Base-by-base conservation (phyloP, 2,888 invertebrate species). In the Phasia obesa region DNA sequence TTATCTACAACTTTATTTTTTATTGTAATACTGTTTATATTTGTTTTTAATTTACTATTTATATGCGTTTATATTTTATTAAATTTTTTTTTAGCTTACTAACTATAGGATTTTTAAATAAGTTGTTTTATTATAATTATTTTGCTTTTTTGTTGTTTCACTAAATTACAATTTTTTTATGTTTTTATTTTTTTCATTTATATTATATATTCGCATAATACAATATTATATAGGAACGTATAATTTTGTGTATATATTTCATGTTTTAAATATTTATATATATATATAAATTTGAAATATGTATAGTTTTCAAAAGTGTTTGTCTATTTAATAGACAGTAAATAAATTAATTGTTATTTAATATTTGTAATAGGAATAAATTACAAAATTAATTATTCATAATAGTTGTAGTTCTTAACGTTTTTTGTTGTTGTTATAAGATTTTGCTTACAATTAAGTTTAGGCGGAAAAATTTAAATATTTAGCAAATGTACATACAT, bases 171-270 rank as follows among this genome's bases (percentile, higher is more conserved):
- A 42, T 69, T 65, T 62, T 51, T 35, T 47, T 74, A 49, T 38
- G 11, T 65, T 67, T 17, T 62, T 69, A 15, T 65, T 64, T 80
- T 76, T 76, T 53, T 53, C 57, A 27, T 49, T 57, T 42, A 69
- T 69, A 71, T 71, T 85, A 86, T 86, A 85, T 87, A 44, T 84
- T 85, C 67, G 69, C 73, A 81, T 82, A 85, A 85, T 85, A 85
- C 82, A 85, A 84, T 77, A 84, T 87, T 75, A 55, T 88, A 87
- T 89, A 89, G 89, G 89, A 89, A 89, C 89, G 87, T 89, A 89
- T 87, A 86, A 87, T 86, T 88, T 88, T 83, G 79, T 82, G 74
- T 78, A 69, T 83, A 78, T 83, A 79, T 65, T 64, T 76, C 55
- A 35, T 44, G 51, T 23, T 70, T 55, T 69, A 9, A 67, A n/a